phyloP scores from a whole-genome alignment of 1,140 invertebrate genomes.

The Bathynomus jamesi region DNA sequence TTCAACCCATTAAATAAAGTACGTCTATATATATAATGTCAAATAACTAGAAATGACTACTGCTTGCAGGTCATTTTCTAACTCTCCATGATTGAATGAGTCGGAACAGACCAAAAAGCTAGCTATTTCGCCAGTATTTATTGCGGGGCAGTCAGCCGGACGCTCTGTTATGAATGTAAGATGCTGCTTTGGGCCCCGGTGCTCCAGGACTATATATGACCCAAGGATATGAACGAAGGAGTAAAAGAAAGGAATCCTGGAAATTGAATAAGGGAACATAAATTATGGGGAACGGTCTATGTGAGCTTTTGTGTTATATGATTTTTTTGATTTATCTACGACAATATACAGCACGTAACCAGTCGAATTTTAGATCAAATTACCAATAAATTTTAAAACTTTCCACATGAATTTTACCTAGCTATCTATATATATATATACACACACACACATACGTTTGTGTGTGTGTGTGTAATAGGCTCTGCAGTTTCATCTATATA shows the following conservation, averaged over 20 bases:
- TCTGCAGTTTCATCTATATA: no score
- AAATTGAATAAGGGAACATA: slow-evolving; percentile 1
- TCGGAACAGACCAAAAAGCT: background rate
- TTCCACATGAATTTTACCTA: background rate
- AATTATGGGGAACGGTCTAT: background rate
- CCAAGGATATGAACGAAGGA: background rate
- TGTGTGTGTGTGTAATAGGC: background rate
- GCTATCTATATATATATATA: background rate
- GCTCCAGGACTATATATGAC: background rate
- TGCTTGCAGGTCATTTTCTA: background rate
- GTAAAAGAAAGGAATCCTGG: background rate
- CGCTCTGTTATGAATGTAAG: slow-evolving; percentile 1
- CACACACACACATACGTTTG: background rate
- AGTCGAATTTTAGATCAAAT: background rate
- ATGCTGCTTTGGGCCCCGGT: background rate
- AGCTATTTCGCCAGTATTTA: background rate
- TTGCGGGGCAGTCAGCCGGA: background rate
- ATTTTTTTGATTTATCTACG: background rate
- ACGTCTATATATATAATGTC: background rate
- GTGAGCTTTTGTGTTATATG: background rate
- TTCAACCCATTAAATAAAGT: background rate
- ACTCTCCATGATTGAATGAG: background rate
- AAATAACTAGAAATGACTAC: background rate
- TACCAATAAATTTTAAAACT: slow-evolving; percentile 2
- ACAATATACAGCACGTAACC: background rate